A percentile compares a stretch with the other conserved stretches of the same genome.
These are phyloP conservation scores for Celastrina argiolus DNA, from an alignment of 2,888 invertebrate genomes.

Conservation along the genomic window DNA sequence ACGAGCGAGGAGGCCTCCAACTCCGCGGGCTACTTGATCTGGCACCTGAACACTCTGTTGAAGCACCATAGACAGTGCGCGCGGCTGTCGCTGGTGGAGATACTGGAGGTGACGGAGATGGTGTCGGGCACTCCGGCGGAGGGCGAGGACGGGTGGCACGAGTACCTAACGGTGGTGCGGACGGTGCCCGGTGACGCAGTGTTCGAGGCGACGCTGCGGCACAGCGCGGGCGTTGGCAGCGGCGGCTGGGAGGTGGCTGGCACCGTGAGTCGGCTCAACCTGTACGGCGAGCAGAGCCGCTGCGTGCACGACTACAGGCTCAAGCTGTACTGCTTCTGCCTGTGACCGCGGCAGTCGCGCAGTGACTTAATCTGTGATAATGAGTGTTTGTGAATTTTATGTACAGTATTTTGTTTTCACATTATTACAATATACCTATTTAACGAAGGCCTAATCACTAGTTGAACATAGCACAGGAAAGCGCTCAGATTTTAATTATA, in stretches of 20 bases:
- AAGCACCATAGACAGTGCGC: conserved; percentile 81
- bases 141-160: conserved; percentile 67
- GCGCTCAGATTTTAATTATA: background rate
- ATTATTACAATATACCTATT: no score
- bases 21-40: conserved; percentile 80
- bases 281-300: conserved; percentile 88
- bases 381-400: conserved; percentile 24
- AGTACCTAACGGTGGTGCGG: conserved; percentile 80
- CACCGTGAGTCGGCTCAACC: conserved; percentile 86
- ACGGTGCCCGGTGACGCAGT: conserved; percentile 83
- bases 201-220: conserved; percentile 87
- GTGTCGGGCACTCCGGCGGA: conserved; percentile 55
- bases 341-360: conserved; percentile 32
- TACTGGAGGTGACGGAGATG: conserved; percentile 83
- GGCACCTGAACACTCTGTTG: conserved; percentile 81
- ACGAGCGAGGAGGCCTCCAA: conserved; percentile 74
- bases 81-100: conserved; percentile 76
- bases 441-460: conserved; percentile 24
- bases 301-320: conserved; percentile 86
- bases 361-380: conserved; percentile 34
- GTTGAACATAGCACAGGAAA: conserved; percentile 18
- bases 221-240: conserved; percentile 36
- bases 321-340: conserved; percentile 88
- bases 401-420: conserved; percentile 2
- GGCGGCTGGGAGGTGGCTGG: conserved; percentile 78